Percentiles rank a stretch among this genome's conserved stretches.
Evolutionary conservation across 1,140 invertebrate species (phyloP).

Genomic region (Oryzaephilus surinamensis): DNA sequence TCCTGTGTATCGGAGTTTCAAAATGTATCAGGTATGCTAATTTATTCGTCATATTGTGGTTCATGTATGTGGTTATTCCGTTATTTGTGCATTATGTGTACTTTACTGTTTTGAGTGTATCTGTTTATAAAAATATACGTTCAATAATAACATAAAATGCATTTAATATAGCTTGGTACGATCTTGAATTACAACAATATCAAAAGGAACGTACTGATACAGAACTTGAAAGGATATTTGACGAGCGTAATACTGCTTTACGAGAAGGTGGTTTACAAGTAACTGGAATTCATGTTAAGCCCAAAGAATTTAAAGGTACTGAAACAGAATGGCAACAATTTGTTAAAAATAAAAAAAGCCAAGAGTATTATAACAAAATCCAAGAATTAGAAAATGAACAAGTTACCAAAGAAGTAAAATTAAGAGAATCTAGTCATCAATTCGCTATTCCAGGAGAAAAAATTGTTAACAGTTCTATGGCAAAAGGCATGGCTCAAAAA

Average conservation of each 20-base stretch:
- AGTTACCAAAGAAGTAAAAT: constrained; percentile 65
- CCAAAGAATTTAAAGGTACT: constrained; percentile 58
- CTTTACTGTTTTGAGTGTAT: neutral
- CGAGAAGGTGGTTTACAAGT: constrained; percentile 44
- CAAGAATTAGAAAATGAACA: constrained; percentile 77
- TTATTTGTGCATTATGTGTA: constrained; percentile 8
- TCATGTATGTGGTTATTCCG: neutral
- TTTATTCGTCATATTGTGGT: constrained; percentile 8
- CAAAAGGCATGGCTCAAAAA: constrained; percentile 77
- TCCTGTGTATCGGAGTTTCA: constrained; percentile 17
- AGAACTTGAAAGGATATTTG: constrained; percentile 77
- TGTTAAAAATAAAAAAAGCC: constrained; percentile 69
- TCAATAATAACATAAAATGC: neutral
- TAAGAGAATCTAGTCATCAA: constrained; percentile 67
- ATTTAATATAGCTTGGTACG: constrained; percentile 72
- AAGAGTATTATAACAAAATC: constrained; percentile 75
- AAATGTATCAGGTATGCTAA: constrained; percentile 28
- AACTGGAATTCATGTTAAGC: constrained; percentile 40
- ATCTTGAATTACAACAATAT: constrained; percentile 72
- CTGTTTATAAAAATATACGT: neutral
- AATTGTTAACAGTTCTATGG: constrained; percentile 58
- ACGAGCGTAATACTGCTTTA: constrained; percentile 63
- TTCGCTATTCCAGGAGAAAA: constrained; percentile 77
- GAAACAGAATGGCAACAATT: constrained; percentile 76
- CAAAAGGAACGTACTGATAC: constrained; percentile 73